Conservation (phyloP, 2,888 invertebrate species). For the Caenorhabditis panamensis region DNA sequence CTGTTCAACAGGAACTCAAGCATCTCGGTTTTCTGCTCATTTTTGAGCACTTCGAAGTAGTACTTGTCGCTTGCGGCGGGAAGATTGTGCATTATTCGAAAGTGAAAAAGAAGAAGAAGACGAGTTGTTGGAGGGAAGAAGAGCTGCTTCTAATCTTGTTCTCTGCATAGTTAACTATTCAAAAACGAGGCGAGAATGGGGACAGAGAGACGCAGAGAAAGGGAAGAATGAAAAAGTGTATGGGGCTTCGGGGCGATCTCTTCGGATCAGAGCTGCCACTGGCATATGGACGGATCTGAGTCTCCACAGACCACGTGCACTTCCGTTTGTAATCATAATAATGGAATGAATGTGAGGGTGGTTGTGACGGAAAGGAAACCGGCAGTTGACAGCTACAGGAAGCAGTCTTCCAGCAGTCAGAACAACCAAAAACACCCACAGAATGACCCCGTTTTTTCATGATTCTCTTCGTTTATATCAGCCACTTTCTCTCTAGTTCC, state of each 20-base stretch:
- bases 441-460: neutral
- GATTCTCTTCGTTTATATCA: slow-evolving; percentile 10
- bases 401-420: slow-evolving; percentile 2
- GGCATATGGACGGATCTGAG: slow-evolving; percentile 21
- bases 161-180: slow-evolving; percentile 45
- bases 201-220: slow-evolving; percentile 1
- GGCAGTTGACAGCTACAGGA: slow-evolving; percentile 21
- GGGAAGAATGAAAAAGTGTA: neutral
- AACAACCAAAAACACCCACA: slow-evolving; percentile 8
- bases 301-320: slow-evolving; percentile 32
- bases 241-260: slow-evolving; percentile 2
- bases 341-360: slow-evolving; percentile 46
- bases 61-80: slow-evolving; percentile 38
- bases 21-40: slow-evolving; percentile 35
- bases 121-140: slow-evolving; percentile 18
- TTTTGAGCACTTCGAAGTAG: slow-evolving; percentile 50
- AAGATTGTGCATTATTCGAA: slow-evolving; percentile 34
- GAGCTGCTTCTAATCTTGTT: slow-evolving; percentile 41
- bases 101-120: slow-evolving; percentile 20
- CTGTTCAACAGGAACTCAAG: slow-evolving; percentile 43
- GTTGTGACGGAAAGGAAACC: slow-evolving; percentile 2
- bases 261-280: slow-evolving; percentile 25
- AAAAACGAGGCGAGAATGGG: slow-evolving; percentile 25
- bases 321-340: slow-evolving; percentile 51
- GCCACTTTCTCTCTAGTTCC: slow-evolving; percentile 16